Percentiles rank a stretch among this genome's conserved stretches.
phyloP scores from a whole-genome alignment of 1,140 invertebrate species.

The Dufourea novaeangliae region DNA sequence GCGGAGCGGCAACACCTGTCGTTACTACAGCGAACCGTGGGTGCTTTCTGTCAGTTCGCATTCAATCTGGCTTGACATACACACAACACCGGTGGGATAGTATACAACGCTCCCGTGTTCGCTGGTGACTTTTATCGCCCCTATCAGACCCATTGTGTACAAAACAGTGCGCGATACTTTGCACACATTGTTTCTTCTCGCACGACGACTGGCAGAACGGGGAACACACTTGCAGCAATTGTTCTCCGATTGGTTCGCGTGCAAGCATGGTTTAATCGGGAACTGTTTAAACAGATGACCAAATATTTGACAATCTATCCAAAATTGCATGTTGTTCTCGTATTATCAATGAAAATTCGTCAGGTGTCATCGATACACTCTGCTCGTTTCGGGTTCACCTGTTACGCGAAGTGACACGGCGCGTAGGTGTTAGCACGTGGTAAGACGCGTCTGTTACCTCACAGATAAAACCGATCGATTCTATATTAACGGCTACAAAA shows the following conservation, averaged over 20 bases:
- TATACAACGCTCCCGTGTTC: conserved; percentile 41
- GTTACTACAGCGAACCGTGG: conserved; percentile 51
- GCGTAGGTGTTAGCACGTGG: conserved; percentile 28
- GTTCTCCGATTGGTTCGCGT: too few relatives aligned
- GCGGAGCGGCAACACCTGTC: conserved; percentile 52
- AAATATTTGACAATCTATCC: too few relatives aligned
- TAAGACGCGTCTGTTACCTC: conserved; percentile 1
- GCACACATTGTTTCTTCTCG: too few relatives aligned
- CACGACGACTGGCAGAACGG: too few relatives aligned
- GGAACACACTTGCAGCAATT: too few relatives aligned
- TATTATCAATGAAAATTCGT: background rate
- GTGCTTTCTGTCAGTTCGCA: conserved; percentile 53
- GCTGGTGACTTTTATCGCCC: conserved; percentile 33
- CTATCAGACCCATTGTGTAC: background rate
- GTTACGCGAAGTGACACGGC: conserved; percentile 25
- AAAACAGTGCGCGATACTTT: too few relatives aligned
- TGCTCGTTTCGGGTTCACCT: conserved; percentile 9
- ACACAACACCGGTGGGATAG: conserved; percentile 45
- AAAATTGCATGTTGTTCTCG: background rate
- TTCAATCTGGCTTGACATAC: conserved; percentile 37
- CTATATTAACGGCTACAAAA: too few relatives aligned
- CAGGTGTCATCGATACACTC: too few relatives aligned
- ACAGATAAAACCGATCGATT: conserved; percentile 24
- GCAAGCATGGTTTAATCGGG: too few relatives aligned
- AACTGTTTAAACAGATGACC: too few relatives aligned